phyloP scores from a whole-genome alignment of 2,113 vertebrate genomes.

The Pteruthius melanotis region DNA sequence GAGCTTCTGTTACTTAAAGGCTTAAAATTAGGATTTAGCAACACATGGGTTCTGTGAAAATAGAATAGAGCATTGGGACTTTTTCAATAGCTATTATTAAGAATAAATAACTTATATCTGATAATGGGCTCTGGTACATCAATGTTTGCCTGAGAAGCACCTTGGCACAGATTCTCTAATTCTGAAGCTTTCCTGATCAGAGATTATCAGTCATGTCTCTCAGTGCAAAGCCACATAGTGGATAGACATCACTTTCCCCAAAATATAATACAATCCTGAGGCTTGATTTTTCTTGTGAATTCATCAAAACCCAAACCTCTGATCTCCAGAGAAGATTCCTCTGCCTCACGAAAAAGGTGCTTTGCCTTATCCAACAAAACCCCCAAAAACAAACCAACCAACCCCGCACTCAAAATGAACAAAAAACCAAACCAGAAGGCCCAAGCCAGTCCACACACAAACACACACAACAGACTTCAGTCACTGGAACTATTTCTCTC shows the following conservation, averaged over 20 bases:
- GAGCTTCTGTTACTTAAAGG: neutral
- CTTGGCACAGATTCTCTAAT: neutral
- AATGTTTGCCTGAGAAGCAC: neutral
- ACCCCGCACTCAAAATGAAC: fast-evolving
- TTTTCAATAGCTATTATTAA: neutral
- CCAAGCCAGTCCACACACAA: neutral
- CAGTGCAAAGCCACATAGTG: neutral
- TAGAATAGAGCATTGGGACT: fast-evolving
- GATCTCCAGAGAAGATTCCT: neutral
- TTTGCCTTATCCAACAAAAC: neutral
- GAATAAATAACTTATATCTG: neutral
- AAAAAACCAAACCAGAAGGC: neutral
- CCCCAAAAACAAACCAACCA: neutral
- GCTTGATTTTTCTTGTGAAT: neutral
- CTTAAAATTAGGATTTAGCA: neutral
- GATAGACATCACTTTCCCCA: neutral
- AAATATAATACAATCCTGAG: neutral
- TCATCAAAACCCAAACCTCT: neutral
- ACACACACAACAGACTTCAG: neutral
- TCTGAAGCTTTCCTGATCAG: neutral
- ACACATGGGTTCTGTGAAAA: neutral
- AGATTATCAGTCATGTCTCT: neutral
- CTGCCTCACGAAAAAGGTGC: neutral
- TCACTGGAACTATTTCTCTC: neutral
- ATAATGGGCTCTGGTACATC: neutral